Evolutionary conservation across 2,888 invertebrate species (phyloP).

Genomic region (Oasisia sp.): DNA sequence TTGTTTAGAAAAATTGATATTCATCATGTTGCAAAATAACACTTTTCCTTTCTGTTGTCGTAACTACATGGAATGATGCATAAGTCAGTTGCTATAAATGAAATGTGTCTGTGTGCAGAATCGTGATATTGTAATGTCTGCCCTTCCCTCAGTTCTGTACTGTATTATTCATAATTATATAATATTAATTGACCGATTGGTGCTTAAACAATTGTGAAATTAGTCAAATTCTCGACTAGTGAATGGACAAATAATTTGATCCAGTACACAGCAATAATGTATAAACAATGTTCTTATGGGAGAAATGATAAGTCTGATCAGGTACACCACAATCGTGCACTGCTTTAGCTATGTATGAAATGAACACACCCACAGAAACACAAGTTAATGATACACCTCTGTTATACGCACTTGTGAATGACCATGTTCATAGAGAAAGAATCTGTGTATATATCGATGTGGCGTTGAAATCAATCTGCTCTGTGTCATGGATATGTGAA

Average conservation of each 20-base stretch:
- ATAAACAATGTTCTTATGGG: not conserved
- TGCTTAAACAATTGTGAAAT: not conserved
- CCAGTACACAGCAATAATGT: not conserved
- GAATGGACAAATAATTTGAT: not conserved
- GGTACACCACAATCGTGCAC: not conserved
- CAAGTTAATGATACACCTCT: not conserved
- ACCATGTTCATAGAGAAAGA: not conserved
- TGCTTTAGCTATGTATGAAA: not conserved
- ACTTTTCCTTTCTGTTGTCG: not conserved
- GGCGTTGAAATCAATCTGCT: not conserved
- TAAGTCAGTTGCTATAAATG: not conserved
- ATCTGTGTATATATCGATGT: not conserved
- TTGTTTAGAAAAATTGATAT: not conserved
- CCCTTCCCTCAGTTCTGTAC: not conserved
- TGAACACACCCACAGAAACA: not conserved
- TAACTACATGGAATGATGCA: not conserved
- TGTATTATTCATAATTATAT: not conserved
- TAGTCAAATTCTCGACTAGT: not conserved
- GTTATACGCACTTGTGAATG: not conserved
- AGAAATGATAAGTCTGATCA: not conserved
- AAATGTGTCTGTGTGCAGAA: not conserved
- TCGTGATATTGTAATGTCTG: not conserved
- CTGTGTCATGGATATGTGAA: not conserved
- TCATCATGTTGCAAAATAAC: not conserved
- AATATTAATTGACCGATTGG: not conserved